A percentile compares a stretch with the other conserved stretches of the same genome.
phyloP scores from a whole-genome alignment of 2,888 invertebrate genomes.

The Trissoscelio sp. region DNA sequence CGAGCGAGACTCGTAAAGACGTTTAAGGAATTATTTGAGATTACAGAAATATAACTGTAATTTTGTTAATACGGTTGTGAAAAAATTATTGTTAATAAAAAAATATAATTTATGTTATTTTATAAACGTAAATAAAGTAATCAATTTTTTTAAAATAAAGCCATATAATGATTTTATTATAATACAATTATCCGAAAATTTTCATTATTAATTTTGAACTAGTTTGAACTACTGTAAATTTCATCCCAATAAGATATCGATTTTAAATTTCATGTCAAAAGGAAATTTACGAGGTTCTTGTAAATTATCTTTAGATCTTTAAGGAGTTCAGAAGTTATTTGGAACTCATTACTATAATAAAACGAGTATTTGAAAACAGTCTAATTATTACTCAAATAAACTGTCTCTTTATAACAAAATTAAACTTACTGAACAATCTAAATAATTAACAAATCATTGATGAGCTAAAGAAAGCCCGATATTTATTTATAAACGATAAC shows the following conservation, averaged over 20 bases:
- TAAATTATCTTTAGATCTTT: slow-evolving; percentile 50
- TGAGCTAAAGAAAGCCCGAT: not conserved
- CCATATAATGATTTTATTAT: not conserved
- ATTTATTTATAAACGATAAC: not conserved
- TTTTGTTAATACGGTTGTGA: slow-evolving; percentile 41
- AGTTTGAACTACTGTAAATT: slow-evolving; percentile 50
- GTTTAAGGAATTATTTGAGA: slow-evolving; percentile 50
- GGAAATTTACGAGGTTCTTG: slow-evolving; percentile 45
- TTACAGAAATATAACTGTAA: slow-evolving; percentile 28
- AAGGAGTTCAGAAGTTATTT: slow-evolving; percentile 31
- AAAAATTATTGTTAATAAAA: too few relatives aligned
- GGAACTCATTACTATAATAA: slow-evolving; percentile 23
- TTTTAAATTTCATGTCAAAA: slow-evolving; percentile 51
- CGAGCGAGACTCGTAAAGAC: slow-evolving; percentile 44
- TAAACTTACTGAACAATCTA: not conserved
- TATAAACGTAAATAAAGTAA: too few relatives aligned
- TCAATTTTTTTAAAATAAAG: not conserved
- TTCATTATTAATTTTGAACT: slow-evolving; percentile 32
- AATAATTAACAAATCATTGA: not conserved
- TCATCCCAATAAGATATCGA: slow-evolving; percentile 43
- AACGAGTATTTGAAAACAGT: slow-evolving; percentile 9
- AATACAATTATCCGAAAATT: slow-evolving; percentile 10
- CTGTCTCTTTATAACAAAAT: not conserved
- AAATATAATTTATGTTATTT: too few relatives aligned
- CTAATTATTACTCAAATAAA: not conserved